Percentiles rank a stretch among this genome's conserved stretches.
Evolutionary conservation across 2,888 invertebrate species (phyloP).

Genomic region (Pheosia tremula): DNA sequence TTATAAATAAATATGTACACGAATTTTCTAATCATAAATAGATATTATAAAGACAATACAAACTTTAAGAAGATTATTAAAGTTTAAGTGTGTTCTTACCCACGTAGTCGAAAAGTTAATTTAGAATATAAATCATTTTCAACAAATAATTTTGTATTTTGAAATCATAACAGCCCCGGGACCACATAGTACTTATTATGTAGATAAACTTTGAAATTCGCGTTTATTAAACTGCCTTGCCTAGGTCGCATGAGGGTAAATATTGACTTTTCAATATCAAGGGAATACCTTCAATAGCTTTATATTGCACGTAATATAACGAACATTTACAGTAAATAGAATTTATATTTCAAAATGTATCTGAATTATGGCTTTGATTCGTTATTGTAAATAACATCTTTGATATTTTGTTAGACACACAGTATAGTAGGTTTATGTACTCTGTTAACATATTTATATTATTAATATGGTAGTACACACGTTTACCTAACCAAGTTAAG

Average conservation of each 20-base stretch:
- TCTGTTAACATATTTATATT: too few species aligned
- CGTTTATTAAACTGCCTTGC: conserved; percentile 9
- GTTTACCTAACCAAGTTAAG: background rate
- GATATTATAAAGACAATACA: too few species aligned
- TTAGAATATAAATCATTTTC: background rate
- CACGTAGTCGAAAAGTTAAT: conserved; percentile 1
- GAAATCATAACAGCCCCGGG: background rate
- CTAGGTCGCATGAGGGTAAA: conserved; percentile 6
- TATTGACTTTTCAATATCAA: conserved; percentile 5
- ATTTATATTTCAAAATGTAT: too few species aligned
- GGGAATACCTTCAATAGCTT: conserved; percentile 2
- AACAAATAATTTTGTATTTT: conserved; percentile 6
- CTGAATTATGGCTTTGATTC: too few species aligned
- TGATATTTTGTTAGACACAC: too few species aligned
- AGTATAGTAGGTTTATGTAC: too few species aligned
- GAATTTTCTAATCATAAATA: too few species aligned
- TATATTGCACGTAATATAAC: too few species aligned
- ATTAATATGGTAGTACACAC: too few species aligned
- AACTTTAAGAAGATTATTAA: background rate
- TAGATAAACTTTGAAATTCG: conserved; percentile 8
- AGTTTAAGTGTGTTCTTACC: background rate
- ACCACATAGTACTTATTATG: background rate
- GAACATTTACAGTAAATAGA: too few species aligned
- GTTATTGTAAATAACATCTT: too few species aligned
- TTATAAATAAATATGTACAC: too few species aligned